phyloP scores from a whole-genome alignment of 2,797 vertebrate genomes.

The Gymnoscopelus braueri region DNA sequence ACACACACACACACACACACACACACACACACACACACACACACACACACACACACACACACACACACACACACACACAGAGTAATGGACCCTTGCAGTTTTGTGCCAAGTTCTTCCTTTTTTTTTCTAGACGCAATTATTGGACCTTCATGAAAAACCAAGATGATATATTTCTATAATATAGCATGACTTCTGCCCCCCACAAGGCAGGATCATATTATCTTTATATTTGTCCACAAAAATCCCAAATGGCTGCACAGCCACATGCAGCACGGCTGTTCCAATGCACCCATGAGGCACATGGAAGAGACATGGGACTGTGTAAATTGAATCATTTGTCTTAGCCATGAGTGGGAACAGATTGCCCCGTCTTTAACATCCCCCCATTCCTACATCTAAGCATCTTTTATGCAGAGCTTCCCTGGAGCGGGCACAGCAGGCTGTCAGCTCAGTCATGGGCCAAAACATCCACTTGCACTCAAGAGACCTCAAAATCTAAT shows the following conservation, averaged over 20 bases:
- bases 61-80: slow-evolving; percentile 25
- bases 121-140: slow-evolving; percentile 31
- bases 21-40: too few species aligned
- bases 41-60: too few species aligned
- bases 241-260: neutral
- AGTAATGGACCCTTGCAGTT: slow-evolving; percentile 23
- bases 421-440: slow-evolving; percentile 42
- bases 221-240: neutral
- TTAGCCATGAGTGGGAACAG: slow-evolving; percentile 65
- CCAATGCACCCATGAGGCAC: slow-evolving; percentile 37
- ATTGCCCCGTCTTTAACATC: slow-evolving; percentile 61
- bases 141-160: neutral
- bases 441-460: slow-evolving; percentile 18
- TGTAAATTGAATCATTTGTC: slow-evolving; percentile 72
- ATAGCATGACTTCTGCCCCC: neutral
- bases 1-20: too few species aligned
- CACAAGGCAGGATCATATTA: slow-evolving; percentile 4
- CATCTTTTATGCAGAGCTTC: slow-evolving; percentile 44
- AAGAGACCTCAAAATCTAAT: too few species aligned
- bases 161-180: too few species aligned
- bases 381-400: slow-evolving; percentile 27
- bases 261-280: slow-evolving; percentile 25
- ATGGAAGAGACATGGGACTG: slow-evolving; percentile 37
- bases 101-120: slow-evolving; percentile 22
- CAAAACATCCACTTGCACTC: too few species aligned